phyloP scores from a whole-genome alignment of 2,113 vertebrate species.

The Plecotus auritus region DNA sequence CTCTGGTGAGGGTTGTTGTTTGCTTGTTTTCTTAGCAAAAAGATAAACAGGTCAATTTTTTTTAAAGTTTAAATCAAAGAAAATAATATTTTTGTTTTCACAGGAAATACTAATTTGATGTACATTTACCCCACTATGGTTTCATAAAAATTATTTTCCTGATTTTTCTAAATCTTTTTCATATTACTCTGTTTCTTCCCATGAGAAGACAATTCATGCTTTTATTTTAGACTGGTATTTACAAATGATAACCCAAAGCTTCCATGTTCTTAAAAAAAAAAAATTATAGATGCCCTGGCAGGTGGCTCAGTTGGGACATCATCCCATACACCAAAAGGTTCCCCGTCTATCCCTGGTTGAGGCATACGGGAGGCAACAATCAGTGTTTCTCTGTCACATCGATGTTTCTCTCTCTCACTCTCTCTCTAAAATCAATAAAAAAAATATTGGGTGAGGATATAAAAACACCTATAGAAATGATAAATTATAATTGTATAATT shows the following conservation, averaged over 20 bases:
- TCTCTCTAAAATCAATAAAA: background rate
- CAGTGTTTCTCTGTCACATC: background rate
- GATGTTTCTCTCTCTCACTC: background rate
- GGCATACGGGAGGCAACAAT: background rate
- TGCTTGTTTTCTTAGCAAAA: slow-evolving; percentile 18
- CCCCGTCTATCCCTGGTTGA: background rate
- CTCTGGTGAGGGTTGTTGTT: background rate
- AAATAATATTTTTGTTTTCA: background rate
- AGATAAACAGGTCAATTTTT: background rate
- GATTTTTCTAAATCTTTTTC: background rate
- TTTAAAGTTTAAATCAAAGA: background rate
- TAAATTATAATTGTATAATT: background rate
- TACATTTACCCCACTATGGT: background rate
- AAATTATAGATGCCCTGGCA: background rate
- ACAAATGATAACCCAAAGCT: too few relatives aligned
- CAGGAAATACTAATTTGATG: background rate
- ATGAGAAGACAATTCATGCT: background rate
- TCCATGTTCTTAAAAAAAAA: too few relatives aligned
- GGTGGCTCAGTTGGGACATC: background rate
- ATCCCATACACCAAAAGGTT: background rate
- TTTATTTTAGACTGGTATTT: background rate
- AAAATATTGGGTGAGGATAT: background rate
- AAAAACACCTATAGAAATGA: background rate
- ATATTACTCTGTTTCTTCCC: background rate
- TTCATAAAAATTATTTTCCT: background rate